Base-by-base conservation (phyloP, 2,113 vertebrate genomes). In the Upupa epops region DNA sequence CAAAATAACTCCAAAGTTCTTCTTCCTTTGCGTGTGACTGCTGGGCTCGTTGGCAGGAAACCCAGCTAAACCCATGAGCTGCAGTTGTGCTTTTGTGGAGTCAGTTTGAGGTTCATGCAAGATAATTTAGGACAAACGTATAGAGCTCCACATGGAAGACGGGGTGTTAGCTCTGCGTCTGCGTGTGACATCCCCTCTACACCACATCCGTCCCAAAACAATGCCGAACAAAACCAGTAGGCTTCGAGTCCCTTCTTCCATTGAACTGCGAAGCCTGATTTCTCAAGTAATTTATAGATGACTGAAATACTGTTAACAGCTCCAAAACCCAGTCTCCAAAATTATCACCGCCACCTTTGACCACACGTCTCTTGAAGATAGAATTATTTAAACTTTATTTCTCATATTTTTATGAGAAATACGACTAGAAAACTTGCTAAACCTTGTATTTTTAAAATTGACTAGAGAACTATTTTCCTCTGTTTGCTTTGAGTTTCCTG, bases 1-100 rank as follows among this genome's bases (percentile, higher is more conserved):
- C 83, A 96, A 88, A 96, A 95, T 96, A 97, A 86, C 84, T 91
- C 83, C 69, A n/a, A 42, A 24, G 71, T 83, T n/a, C n/a, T 95
- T 90, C 70, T 86, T 95, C 70, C 83, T 75, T 94, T 95, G 65
- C 61, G 91, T 88, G 72, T 88, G 71, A 93, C 59, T 93, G 15
- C 76, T 91, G 68, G 72, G 48, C 82, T 87, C 52, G 69, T 86
- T 49, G 58, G 68, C 68, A 95, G 76, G 82, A 95, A 96, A 93
- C 87, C 0, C 0, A 71, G 26, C 55, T 88, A 84, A 92, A 82
- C 37, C 28, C 74, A 64, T 83, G 86, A 90, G n/a, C 14, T 55
- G 48, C 59, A 82, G 59, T 15, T 81, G 54, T 36, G 83, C 73
- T 84, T 88, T 86, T 92, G 70, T 84, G n/a, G 42, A 92, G 55